Conservation (phyloP, 2,113 vertebrate species). For the Tupaia chinensis region DNA sequence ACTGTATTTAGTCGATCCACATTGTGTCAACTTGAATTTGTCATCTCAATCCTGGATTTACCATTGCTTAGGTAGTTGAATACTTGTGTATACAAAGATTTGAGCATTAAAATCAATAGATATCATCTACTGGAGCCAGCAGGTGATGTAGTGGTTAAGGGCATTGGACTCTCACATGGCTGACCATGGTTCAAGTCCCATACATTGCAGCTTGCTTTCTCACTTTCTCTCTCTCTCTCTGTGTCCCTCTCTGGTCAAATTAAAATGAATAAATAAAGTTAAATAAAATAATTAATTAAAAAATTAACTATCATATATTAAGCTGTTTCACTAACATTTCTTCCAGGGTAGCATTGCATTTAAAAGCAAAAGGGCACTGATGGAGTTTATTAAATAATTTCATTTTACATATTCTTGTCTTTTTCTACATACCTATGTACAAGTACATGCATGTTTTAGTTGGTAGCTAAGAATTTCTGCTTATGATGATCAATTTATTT, state of each 20-base stretch:
- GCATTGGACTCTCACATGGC: too few species aligned
- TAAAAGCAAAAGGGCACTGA: background rate
- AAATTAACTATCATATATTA: rapidly evolving
- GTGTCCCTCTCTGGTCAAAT: too few species aligned
- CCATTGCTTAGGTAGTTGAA: background rate
- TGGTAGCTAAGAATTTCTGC: background rate
- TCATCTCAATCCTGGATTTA: background rate
- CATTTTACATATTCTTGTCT: background rate
- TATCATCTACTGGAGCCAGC: too few species aligned
- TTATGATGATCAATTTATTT: background rate
- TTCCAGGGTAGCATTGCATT: background rate
- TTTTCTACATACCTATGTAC: background rate
- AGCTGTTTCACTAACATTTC: background rate
- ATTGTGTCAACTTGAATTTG: background rate
- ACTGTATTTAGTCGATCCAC: too few species aligned
- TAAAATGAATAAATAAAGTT: too few species aligned
- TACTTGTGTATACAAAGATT: background rate
- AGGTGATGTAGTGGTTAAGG: too few species aligned
- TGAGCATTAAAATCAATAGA: background rate
- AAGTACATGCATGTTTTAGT: background rate
- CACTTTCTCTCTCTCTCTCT: too few species aligned
- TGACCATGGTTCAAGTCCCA: too few species aligned
- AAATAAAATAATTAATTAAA: too few species aligned
- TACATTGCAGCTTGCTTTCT: too few species aligned
- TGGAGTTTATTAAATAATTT: background rate